Evolutionary conservation across 2,888 invertebrate species (phyloP), one percentile per base, ranked within the genome.

Genomic region (Pollenia angustigena): DNA sequence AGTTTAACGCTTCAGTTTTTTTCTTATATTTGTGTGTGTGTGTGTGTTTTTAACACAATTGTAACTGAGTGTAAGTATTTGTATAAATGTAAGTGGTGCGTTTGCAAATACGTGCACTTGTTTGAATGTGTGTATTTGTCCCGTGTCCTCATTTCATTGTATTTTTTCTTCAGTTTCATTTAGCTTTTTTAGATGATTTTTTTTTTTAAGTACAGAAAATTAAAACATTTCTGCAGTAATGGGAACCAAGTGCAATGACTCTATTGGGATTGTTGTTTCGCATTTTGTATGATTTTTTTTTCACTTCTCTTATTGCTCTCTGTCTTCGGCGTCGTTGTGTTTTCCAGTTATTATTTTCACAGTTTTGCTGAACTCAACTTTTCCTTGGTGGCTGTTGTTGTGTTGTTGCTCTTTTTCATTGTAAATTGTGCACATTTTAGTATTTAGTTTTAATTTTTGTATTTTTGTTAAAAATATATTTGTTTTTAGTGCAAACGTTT

Each of bases 221-320:
- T 86, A 79, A 82, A 86, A 86, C 79, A 82, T 86, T 82, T 86
- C 69, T 72, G 32, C 62, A 85, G 81, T 82, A 86, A 86, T 80
- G 79, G 79, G 79, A 86, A 74, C 69, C 85, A 82, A 86, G 85
- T 86, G 82, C 85, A 86, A 86, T 82, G 85, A 80, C 79, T 86
- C 85, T 69, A 58, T 79, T 82, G 85, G 85, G 85, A 86, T 71
- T 79, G 60, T 60, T 81, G 48, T 69, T 85, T 71, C 60, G 54
- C 56, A 74, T 64, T 66, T 56, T n/a, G 72, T 18, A 64, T 62
- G 32, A 40, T 40, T 76, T 50, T 78, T 50, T 78, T 50, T 60
- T 58, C 11, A 18, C 8, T 54, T 54, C 46, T 44, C 32, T 52
- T 62, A 6, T 76, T 69, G n/a, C 58, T 54, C 50, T 79, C 42